Base-by-base conservation (phyloP, 1,140 invertebrate genomes). In the Pararge aegeria region DNA sequence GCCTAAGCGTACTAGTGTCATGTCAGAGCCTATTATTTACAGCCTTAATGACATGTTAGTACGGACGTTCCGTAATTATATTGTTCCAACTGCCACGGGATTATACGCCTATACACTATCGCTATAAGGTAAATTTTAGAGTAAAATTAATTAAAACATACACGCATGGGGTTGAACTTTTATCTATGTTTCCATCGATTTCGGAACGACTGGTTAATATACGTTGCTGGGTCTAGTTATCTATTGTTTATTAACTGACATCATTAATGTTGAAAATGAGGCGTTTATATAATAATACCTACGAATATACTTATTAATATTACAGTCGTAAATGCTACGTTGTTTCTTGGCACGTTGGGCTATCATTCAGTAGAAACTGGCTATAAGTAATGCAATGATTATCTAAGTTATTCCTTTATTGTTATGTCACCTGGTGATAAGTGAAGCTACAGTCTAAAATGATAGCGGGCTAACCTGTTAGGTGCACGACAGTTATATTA, bases 11-110 rank as follows among this genome's bases (percentile, higher is more conserved):
- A 59, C 44, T 53, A 56, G 51, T 68, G 73, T 68, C 64, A 70
- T 55, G 66, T 68, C 57, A 38, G 68, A 72, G 30, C 72, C 77
- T 76, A 66, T 74, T 75, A 80, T 80, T 80, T 78, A 66, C 73
- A 48, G 58, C 68, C 66, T 61, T 78, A 80, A 80, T 80, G 71
- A 80, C 70, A 76, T 69, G 73, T 24, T 24, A 24, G 24, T 24
- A 4, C 9, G 62, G 77, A 73, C 68, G 63, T 75, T 64, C 64
- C 40, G 66, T 78, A 78, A 80, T 80, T 78, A 80, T 55, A 18
- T 55, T 37, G 12, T 7, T 13, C 10, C 19, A 27, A 15, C 7
- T 27, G 30, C 19, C 1, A 12, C 10, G 1, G 7, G 3, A 29
- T 44, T 42, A 10, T 42, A 34, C 1, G 42, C 24, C 48, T 27